Evolutionary conservation across 1,140 invertebrate genomes (phyloP).

Genomic region (Meloidogyne exigua): DNA sequence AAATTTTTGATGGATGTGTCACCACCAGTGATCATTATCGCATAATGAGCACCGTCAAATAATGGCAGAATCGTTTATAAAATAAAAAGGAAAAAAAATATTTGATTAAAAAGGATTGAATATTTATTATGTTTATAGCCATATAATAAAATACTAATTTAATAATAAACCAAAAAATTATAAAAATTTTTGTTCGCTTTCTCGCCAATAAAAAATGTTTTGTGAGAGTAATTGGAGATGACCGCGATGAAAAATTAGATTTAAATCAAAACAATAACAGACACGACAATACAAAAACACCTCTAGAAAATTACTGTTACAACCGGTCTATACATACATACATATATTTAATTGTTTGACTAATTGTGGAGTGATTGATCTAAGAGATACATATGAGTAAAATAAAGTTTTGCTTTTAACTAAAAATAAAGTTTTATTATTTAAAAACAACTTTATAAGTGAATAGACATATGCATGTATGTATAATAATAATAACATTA

Average conservation of each 20-base stretch:
- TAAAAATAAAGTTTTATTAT: too few species aligned
- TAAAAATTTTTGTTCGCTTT: not conserved
- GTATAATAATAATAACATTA: too few species aligned
- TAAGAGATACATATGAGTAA: not conserved
- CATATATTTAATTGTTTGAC: not conserved
- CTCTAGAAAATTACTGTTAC: not conserved
- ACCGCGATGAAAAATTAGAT: not conserved
- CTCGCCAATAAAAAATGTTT: not conserved
- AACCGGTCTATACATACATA: too few species aligned
- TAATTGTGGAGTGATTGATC: not conserved
- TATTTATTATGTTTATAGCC: not conserved
- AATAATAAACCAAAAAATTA: not conserved
- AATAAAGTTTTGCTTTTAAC: not conserved
- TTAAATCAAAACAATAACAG: too few species aligned
- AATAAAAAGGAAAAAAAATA: too few species aligned
- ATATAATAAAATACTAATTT: not conserved
- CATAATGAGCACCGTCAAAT: not conserved
- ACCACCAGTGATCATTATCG: not conserved
- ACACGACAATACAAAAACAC: not conserved
- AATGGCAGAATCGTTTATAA: not conserved
- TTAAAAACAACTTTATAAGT: too few species aligned
- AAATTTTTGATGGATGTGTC: not conserved
- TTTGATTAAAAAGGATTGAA: not conserved
- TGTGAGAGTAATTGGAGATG: not conserved
- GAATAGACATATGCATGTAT: too few species aligned